Conservation (phyloP, 1,140 invertebrate species). For the Limonius californicus region DNA sequence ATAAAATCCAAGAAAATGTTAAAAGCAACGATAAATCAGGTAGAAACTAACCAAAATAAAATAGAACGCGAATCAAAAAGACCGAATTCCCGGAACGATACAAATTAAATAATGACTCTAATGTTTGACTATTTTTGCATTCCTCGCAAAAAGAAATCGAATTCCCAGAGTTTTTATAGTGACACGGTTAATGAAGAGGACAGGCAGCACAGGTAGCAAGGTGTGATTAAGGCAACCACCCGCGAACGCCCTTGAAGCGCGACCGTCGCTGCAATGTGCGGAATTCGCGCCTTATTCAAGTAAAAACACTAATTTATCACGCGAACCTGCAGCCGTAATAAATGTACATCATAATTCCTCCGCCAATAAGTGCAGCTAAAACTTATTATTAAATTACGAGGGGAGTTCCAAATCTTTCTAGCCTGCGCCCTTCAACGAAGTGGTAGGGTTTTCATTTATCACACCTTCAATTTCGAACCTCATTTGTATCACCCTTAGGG, state of each 20-base stretch:
- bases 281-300: conserved; percentile 11
- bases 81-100: background rate
- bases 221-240: conserved; percentile 17
- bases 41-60: no score
- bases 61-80: no score
- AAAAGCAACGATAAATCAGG: no score
- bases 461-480: no score
- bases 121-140: background rate
- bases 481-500: no score
- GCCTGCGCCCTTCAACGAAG: no score
- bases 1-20: no score
- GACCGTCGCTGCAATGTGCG: conserved; percentile 15
- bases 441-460: no score
- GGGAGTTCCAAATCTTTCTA: no score
- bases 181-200: conserved; percentile 13
- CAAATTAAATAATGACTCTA: background rate
- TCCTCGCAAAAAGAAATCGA: background rate
- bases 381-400: no score
- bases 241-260: conserved; percentile 18
- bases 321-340: background rate
- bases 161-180: conserved; percentile 1
- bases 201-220: conserved; percentile 16
- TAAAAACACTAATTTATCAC: conserved; percentile 13
- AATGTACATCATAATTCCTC: background rate
- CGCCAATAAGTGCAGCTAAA: background rate